Conservation (phyloP, 1,140 invertebrate species). For the Eriosoma lanigerum region DNA sequence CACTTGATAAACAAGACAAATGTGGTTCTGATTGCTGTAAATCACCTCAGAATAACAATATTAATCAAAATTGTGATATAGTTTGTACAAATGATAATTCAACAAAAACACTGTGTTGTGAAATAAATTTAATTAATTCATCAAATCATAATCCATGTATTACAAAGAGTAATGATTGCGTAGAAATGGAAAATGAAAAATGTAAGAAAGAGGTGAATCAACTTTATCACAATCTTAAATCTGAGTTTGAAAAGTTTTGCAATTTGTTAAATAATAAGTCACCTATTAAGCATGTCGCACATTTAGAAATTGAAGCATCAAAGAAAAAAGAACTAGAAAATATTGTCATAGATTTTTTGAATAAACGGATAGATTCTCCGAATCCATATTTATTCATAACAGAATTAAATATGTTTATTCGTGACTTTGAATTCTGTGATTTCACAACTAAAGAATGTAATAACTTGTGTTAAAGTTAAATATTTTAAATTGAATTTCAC, state of each 20-base stretch:
- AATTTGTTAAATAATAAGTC: not conserved
- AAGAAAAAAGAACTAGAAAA: slow-evolving; percentile 42
- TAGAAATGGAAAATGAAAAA: not conserved
- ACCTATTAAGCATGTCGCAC: slow-evolving; percentile 16
- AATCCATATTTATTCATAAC: slow-evolving; percentile 1
- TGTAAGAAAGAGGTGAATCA: not conserved
- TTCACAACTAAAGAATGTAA: not conserved
- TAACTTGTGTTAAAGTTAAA: not conserved
- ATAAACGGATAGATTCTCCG: slow-evolving; percentile 31
- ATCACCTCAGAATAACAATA: not conserved
- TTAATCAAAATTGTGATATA: not conserved
- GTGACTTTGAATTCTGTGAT: not conserved
- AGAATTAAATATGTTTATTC: slow-evolving; percentile 7
- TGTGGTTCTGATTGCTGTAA: not conserved
- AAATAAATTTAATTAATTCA: slow-evolving; percentile 1
- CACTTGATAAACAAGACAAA: not conserved
- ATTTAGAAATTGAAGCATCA: slow-evolving; percentile 45
- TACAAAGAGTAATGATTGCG: not conserved
- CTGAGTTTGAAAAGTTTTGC: slow-evolving; percentile 1
- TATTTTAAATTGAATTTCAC: too few species aligned
- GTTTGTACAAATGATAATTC: not conserved
- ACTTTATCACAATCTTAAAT: slow-evolving; percentile 20
- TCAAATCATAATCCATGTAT: not conserved
- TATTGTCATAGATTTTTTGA: slow-evolving; percentile 7
- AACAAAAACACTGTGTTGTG: not conserved